Percentiles rank a stretch among this genome's conserved stretches.
Evolutionary conservation across 2,113 vertebrate genomes (phyloP).

Genomic region (Recurvirostra avosetta): DNA sequence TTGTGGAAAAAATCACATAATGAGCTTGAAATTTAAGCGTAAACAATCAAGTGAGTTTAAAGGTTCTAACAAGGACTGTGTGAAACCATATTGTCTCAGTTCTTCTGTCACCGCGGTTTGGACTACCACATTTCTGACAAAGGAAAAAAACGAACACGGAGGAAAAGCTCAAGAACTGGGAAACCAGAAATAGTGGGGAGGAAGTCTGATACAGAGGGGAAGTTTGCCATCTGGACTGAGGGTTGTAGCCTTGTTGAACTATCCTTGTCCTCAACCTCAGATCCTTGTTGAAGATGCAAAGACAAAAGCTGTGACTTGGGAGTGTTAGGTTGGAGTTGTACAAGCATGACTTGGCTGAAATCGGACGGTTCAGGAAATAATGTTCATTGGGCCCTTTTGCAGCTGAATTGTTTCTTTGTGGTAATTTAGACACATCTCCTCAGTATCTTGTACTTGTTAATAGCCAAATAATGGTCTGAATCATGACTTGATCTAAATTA

Average conservation of each 20-base stretch:
- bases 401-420: background rate
- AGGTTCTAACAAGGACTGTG: background rate
- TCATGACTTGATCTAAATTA: background rate
- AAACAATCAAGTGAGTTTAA: background rate
- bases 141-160: background rate
- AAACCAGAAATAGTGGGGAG: background rate
- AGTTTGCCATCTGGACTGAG: background rate
- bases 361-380: background rate
- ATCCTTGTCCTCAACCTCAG: background rate
- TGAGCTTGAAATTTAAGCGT: background rate
- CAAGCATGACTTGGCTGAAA: background rate
- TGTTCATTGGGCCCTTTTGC: background rate
- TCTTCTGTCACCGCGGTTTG: accelerated
- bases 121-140: background rate
- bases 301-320: background rate
- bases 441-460: background rate
- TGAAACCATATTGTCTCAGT: background rate
- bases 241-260: background rate
- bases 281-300: background rate
- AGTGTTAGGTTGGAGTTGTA: background rate
- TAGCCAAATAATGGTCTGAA: background rate
- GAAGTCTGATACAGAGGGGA: background rate
- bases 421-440: background rate
- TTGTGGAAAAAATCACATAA: background rate
- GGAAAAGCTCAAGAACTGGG: background rate